Evolutionary conservation across 2,797 vertebrate genomes (phyloP), one percentile per base, ranked within the genome.

Genomic region (Anguilla megastoma): DNA sequence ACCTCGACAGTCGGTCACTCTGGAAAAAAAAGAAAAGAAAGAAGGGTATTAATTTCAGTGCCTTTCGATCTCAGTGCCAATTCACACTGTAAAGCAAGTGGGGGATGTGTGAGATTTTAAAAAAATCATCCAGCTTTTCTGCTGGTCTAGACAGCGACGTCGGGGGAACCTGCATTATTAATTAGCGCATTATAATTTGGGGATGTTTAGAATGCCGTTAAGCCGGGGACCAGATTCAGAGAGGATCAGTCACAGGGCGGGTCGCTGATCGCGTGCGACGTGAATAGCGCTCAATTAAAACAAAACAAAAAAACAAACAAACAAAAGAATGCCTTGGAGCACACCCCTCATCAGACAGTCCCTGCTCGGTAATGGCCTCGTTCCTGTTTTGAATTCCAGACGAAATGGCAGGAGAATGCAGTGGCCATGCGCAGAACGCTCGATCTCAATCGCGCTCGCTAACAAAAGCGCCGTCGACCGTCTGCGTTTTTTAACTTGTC

Each of bases 1-100:
- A 99, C 98, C 98, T 97, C 92, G 97, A 97, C 94, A 98, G 94
- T 92, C 97, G 96, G 93, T 99, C 98, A 89, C 96, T 97, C 98
- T 99, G 96, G 76, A 91, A 90, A 24, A 90, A 74, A 91, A 90
- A 90, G 87, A 84, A 86, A 85, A 60, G 88, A 76, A 88, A 85
- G 90, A 0, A n/a, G 21, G 85, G 71, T 69, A 50, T 27, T 0
- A 76, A 58, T 52, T 86, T 88, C 85, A 89, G 86, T 3, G 50
- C 79, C 0, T 27, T 87, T 36, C 58, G 21, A 60, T 24, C 58
- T 66, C 24, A 8, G 24, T 66, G 7, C 21, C 21, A n/a, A 24
- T 66, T 66, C 21, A 66, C 3, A n/a, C 27, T 10, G 45, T 87
- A 86, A 90, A 83, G 86, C 76, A 86, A 87, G 84, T 74, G n/a